Evolutionary conservation across 1,140 invertebrate genomes (phyloP), one percentile per base, ranked within the genome.

Genomic region (Reticulitermes speratus): DNA sequence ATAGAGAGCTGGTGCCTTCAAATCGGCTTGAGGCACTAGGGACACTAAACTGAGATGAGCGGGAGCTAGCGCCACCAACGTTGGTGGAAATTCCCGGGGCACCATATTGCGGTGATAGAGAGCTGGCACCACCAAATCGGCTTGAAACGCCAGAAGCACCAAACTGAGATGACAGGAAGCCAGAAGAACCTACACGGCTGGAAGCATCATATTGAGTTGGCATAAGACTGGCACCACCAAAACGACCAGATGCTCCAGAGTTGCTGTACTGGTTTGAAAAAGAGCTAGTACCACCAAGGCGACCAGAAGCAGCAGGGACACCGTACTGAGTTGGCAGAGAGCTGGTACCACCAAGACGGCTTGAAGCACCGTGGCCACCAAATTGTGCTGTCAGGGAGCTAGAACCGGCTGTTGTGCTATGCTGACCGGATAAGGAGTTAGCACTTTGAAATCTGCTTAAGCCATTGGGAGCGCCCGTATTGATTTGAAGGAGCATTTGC

Each of bases 81-180:
- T 65, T 14, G 85, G 44, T 82, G 65, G 85, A 86, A 45, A 30
- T 48, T 19, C 32, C 32, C 19, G 55, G 32, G 55, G 85, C 69
- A n/a, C 55, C 55, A 21, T 86, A 82, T 30, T 82, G 55, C 8
- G 55, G 83, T 16, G 85, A 86, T 19, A 45, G 82, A 65, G 86
- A 25, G 44, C 44, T 44, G 14, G 59, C 14, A 23, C 55, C 55
- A 55, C 25, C 23, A 21, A 85, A 75, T 81, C 52, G 12, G 5
- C 0, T 21, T 25, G 23, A n/a, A 14, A 16, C 14, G 16, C 3
- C 0, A 86, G 86, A 52, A 38, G 86, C 86, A 3, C 86, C 82
- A 32, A 85, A 86, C 38, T 84, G 86, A 30, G 23, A 45, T 0
- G 44, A 52, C 32, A 48, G 30, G 45, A n/a, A 8, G 30, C 38